A percentile compares a stretch with the other conserved stretches of the same genome.
phyloP scores from a whole-genome alignment of 1,140 invertebrate species.

The Cheumatopsyche charites region DNA sequence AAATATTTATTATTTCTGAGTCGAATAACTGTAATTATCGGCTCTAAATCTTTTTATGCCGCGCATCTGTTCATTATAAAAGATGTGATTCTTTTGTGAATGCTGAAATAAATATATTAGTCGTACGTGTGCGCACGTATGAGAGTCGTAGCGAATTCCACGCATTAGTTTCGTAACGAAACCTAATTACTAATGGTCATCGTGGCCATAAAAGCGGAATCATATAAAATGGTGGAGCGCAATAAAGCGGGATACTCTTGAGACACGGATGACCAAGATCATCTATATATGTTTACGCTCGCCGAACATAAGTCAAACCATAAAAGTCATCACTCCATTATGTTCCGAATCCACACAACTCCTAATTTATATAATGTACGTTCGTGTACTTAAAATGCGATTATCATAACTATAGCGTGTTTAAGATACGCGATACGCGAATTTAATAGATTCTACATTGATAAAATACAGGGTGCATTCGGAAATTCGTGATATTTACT shows the following conservation, averaged over 20 bases:
- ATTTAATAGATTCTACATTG: no score
- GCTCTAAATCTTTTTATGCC: no score
- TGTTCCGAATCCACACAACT: background rate
- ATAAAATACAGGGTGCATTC: no score
- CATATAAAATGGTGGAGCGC: slow-evolving; percentile 37
- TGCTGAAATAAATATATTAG: background rate
- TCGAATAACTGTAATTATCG: no score
- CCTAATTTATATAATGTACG: background rate
- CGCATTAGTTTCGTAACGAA: slow-evolving; percentile 37
- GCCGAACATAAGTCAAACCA: slow-evolving; percentile 19
- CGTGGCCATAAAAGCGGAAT: slow-evolving; percentile 37
- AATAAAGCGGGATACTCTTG: slow-evolving; percentile 35
- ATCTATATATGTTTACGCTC: slow-evolving; percentile 12
- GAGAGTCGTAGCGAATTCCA: slow-evolving; percentile 30
- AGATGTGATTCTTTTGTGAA: no score
- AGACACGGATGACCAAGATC: slow-evolving; percentile 29
- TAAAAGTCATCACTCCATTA: slow-evolving; percentile 3
- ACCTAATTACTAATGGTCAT: slow-evolving; percentile 46
- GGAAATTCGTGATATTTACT: no score
- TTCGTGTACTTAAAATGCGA: no score
- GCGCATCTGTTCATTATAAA: no score
- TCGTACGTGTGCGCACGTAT: background rate
- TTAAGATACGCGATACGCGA: no score
- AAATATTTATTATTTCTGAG: no score
- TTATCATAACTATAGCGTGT: no score